Conservation (phyloP, 2,113 vertebrate genomes). For the Egretta garzetta region DNA sequence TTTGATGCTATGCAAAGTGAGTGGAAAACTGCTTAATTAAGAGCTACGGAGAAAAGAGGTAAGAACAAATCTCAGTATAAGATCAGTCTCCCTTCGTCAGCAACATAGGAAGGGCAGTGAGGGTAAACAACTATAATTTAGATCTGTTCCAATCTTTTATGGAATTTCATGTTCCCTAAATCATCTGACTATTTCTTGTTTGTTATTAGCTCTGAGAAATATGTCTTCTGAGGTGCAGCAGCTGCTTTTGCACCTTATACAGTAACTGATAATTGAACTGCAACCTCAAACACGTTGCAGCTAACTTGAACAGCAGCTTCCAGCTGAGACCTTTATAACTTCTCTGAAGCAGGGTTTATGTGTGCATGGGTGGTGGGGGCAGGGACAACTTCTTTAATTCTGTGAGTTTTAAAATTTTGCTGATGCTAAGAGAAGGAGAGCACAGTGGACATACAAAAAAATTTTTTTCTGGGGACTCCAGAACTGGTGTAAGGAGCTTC, state of each 20-base stretch:
- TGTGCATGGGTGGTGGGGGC: fast-evolving
- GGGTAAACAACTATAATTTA: background rate
- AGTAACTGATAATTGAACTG: background rate
- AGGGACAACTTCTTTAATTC: background rate
- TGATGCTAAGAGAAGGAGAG: background rate
- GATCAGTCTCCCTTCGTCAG: background rate
- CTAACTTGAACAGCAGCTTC: background rate
- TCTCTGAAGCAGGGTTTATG: background rate
- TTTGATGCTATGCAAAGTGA: background rate
- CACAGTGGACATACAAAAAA: background rate
- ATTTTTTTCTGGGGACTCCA: background rate
- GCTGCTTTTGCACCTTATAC: background rate
- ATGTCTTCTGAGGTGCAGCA: background rate
- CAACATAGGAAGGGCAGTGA: background rate
- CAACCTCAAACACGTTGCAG: background rate
- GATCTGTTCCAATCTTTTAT: background rate
- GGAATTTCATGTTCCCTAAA: background rate
- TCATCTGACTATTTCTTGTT: background rate
- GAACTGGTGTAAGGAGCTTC: background rate
- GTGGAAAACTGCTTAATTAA: background rate
- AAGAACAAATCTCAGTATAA: background rate
- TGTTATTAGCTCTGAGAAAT: background rate
- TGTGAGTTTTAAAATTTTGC: background rate
- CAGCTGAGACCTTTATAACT: background rate
- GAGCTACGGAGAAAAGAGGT: background rate